Percentiles rank a stretch among this genome's conserved stretches.
Evolutionary conservation across 64 coral and sea anemone species (phyloP).

Genomic region (Catalaphyllia jardinei): DNA sequence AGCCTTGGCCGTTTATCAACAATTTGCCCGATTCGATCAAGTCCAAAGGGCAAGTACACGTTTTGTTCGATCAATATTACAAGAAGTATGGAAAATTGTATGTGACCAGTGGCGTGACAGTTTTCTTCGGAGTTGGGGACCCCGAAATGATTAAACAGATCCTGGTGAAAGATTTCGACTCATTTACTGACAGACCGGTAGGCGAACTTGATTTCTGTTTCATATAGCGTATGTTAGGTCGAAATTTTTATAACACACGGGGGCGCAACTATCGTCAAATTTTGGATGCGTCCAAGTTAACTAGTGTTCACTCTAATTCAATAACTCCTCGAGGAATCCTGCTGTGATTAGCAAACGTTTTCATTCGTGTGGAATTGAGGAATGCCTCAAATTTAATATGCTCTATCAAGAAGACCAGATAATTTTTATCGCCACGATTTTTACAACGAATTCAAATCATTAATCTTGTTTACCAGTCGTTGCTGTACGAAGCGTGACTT

Average conservation of each 20-base stretch:
- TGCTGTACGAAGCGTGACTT: not conserved
- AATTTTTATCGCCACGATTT: not conserved
- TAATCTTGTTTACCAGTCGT: not conserved
- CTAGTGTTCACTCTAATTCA: too few species aligned
- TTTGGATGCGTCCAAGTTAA: too few species aligned
- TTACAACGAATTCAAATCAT: not conserved
- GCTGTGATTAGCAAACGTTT: too few species aligned
- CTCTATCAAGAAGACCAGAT: too few species aligned
- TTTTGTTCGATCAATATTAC: slow-evolving; percentile 51
- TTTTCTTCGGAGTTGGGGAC: slow-evolving; percentile 6
- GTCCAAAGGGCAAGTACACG: slow-evolving; percentile 20
- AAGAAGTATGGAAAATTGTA: slow-evolving; percentile 56
- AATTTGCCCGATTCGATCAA: slow-evolving; percentile 14
- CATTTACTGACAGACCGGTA: slow-evolving; percentile 49
- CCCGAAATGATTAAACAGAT: slow-evolving; percentile 58
- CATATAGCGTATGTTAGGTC: too few species aligned
- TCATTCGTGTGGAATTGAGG: too few species aligned
- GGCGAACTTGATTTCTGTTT: not conserved
- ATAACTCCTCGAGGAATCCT: too few species aligned
- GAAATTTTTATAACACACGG: too few species aligned
- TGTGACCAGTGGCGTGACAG: not conserved
- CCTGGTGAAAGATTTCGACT: slow-evolving; percentile 59
- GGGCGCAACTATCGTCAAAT: too few species aligned
- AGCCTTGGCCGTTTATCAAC: slow-evolving; percentile 38
- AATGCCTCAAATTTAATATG: too few species aligned